phyloP scores from a whole-genome alignment of 2,888 invertebrate genomes.

The Tinea semifulvella region DNA sequence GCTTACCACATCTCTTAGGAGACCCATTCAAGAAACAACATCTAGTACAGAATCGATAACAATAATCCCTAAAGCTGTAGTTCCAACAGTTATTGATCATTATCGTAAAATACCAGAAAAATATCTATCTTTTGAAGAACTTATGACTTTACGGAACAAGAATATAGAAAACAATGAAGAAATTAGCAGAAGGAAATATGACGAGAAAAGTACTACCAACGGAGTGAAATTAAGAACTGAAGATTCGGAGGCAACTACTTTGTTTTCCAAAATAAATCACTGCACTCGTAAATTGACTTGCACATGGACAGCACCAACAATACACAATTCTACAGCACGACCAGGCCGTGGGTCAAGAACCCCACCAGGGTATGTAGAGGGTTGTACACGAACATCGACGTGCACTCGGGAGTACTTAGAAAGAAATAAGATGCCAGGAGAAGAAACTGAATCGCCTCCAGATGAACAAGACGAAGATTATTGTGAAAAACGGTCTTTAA shows the following conservation, averaged over 20 bases:
- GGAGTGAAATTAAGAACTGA: constrained; percentile 12
- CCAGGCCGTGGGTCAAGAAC: constrained; percentile 34
- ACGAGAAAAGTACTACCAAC: not conserved
- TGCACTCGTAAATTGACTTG: constrained; percentile 54
- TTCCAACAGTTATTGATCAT: constrained; percentile 17
- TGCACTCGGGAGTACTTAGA: constrained; percentile 49
- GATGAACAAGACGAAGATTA: constrained; percentile 41
- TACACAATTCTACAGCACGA: constrained; percentile 17
- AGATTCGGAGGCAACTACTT: constrained; percentile 33
- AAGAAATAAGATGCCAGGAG: constrained; percentile 37
- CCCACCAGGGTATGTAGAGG: constrained; percentile 50
- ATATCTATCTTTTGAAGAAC: constrained; percentile 54
- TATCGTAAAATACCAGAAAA: constrained; percentile 38
- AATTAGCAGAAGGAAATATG: not conserved
- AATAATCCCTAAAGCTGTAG: constrained; percentile 26
- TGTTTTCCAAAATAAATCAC: constrained; percentile 36
- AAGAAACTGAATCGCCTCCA: constrained; percentile 20
- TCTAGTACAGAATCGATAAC: constrained; percentile 44
- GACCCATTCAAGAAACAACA: constrained; percentile 7
- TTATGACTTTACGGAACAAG: constrained; percentile 49
- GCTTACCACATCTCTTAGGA: constrained; percentile 20
- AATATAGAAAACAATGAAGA: not conserved
- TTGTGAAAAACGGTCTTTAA: constrained; percentile 45
- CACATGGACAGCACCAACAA: constrained; percentile 46
- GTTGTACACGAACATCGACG: constrained; percentile 53